phyloP scores from a whole-genome alignment of 2,888 invertebrate species.

The Polydesmus complanatus region DNA sequence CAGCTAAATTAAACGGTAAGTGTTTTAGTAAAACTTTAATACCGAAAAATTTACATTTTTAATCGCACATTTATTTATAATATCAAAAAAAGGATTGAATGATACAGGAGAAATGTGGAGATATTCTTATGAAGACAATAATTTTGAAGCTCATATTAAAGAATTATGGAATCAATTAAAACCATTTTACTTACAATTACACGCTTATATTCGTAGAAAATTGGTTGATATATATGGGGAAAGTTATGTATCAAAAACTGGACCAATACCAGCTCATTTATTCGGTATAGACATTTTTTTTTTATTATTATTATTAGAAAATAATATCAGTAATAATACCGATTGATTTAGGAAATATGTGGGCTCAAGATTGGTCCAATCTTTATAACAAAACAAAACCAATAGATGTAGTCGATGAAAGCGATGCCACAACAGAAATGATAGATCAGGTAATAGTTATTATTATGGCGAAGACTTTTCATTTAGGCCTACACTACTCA shows the following conservation, averaged over 20 bases:
- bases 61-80: background rate
- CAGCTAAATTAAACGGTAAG: conserved; percentile 27
- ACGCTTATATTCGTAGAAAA: conserved; percentile 61
- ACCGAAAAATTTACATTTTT: background rate
- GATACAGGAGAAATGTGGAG: conserved; percentile 20
- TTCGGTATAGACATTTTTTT: conserved; percentile 41
- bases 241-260: conserved; percentile 48
- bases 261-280: conserved; percentile 71
- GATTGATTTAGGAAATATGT: conserved; percentile 44
- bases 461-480: background rate
- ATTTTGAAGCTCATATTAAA: conserved; percentile 23
- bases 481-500: background rate
- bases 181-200: conserved; percentile 66
- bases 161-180: conserved; percentile 34
- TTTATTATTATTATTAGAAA: background rate
- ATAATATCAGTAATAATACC: background rate
- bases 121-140: conserved; percentile 20
- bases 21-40: background rate
- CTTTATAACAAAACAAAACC: conserved; percentile 60
- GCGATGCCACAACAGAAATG: conserved; percentile 67
- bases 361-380: conserved; percentile 69
- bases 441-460: conserved; percentile 22
- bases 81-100: background rate
- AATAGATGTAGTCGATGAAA: conserved; percentile 50
- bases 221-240: conserved; percentile 53